Percentiles rank a stretch among this genome's conserved stretches.
These are phyloP conservation scores for Vanessa tameamea DNA, from an alignment of 1,140 invertebrate genomes.

Conservation along the genomic window DNA sequence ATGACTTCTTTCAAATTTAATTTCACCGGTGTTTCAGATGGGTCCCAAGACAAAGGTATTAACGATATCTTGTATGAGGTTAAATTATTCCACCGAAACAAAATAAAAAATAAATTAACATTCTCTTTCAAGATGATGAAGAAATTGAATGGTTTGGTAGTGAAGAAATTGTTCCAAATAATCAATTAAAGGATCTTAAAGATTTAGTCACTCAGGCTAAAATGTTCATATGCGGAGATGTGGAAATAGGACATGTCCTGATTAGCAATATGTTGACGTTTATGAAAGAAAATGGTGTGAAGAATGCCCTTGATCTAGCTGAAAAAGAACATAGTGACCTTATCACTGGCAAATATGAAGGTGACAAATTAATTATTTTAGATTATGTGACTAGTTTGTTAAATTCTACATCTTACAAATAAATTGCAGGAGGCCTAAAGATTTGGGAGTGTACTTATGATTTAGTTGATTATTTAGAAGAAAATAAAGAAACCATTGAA, in stretches of 20 bases:
- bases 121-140: conserved; percentile 41
- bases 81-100: neutral
- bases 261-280: conserved; percentile 21
- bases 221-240: conserved; percentile 71
- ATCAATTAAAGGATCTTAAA: conserved; percentile 60
- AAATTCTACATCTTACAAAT: conserved; percentile 4
- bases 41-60: conserved; percentile 30
- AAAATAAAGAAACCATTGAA: conserved; percentile 62
- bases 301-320: conserved; percentile 79
- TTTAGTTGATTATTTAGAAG: conserved; percentile 83
- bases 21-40: conserved; percentile 55
- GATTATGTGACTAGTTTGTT: neutral
- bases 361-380: conserved; percentile 54
- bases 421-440: conserved; percentile 89
- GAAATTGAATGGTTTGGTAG: conserved; percentile 65
- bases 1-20: conserved; percentile 81
- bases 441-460: conserved; percentile 94
- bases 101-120: neutral
- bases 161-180: conserved; percentile 55
- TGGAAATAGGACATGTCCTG: conserved; percentile 78
- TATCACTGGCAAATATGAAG: conserved; percentile 87
- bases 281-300: conserved; percentile 49
- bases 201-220: conserved; percentile 59
- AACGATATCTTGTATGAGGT: neutral
- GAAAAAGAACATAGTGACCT: conserved; percentile 87